Conservation (phyloP, 2,797 vertebrate species). For the Zenarchopterus dispar region DNA sequence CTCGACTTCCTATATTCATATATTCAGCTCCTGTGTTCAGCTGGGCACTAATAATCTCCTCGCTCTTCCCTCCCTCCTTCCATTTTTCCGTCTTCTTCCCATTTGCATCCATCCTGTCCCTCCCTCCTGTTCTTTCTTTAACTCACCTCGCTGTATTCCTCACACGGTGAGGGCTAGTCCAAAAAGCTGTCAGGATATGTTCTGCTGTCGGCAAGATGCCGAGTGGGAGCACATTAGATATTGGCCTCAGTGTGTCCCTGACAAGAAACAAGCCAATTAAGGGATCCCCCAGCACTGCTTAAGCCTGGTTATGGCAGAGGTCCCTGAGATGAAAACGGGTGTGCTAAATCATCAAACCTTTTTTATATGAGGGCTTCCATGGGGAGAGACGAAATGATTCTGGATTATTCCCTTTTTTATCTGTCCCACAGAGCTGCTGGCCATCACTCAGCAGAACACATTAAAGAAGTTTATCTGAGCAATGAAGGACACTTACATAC, state of each 20-base stretch:
- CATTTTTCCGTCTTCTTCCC: conserved; percentile 21
- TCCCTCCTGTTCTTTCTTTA: conserved; percentile 39
- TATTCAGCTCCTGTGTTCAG: conserved; percentile 56
- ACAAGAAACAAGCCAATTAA: conserved; percentile 86
- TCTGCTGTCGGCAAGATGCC: conserved; percentile 76
- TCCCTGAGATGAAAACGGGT: conserved; percentile 72
- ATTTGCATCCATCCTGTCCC: conserved; percentile 56
- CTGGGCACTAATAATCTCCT: conserved; percentile 60
- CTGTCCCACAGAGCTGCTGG: conserved; percentile 40
- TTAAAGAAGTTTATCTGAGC: conserved; percentile 65
- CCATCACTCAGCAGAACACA: conserved; percentile 62
- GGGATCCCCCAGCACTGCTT: conserved; percentile 79
- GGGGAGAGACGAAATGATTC: conserved; percentile 70
- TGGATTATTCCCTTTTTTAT: conserved; percentile 60
- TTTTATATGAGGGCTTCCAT: conserved; percentile 68
- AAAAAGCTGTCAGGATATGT: conserved; percentile 77
- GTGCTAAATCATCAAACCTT: conserved; percentile 79
- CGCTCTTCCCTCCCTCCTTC: conserved; percentile 41
- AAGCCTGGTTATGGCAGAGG: conserved; percentile 83
- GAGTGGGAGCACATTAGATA: conserved; percentile 75
- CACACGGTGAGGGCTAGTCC: conserved; percentile 63
- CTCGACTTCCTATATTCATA: conserved; percentile 54
- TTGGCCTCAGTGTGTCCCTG: conserved; percentile 78
- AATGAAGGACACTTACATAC: conserved; percentile 65
- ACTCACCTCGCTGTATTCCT: conserved; percentile 59